phyloP scores from a whole-genome alignment of 2,797 vertebrate species.

The Pangasius mekongensis region DNA sequence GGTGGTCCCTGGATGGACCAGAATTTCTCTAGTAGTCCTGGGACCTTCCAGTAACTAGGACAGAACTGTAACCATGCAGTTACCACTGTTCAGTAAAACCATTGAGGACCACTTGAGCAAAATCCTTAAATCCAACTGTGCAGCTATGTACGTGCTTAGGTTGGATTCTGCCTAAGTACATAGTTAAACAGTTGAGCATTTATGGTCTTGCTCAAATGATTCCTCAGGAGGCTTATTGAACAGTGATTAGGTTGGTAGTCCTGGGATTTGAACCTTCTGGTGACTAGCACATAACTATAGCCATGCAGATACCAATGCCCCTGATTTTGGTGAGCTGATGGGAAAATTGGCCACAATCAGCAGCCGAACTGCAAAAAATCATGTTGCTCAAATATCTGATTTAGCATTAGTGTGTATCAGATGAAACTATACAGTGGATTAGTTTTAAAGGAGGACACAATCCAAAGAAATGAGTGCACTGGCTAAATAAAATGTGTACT shows the following conservation, averaged over 20 bases:
- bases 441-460: background rate
- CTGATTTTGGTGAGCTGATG: background rate
- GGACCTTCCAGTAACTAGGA: no score
- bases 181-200: background rate
- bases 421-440: background rate
- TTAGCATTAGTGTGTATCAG: background rate
- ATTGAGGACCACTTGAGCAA: constrained; percentile 6
- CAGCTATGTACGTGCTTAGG: background rate
- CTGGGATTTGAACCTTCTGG: background rate
- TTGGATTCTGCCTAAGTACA: background rate
- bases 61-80: background rate
- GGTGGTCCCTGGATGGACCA: no score
- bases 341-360: background rate
- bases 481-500: background rate
- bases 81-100: background rate
- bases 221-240: background rate
- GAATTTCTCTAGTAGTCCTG: background rate
- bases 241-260: background rate
- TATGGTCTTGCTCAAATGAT: background rate
- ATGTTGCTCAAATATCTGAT: background rate
- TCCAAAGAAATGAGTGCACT: background rate
- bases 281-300: background rate
- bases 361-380: background rate
- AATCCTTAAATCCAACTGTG: background rate
- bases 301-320: background rate